A percentile compares a stretch with the other conserved stretches of the same genome.
These are phyloP conservation scores for Raillietiella orientalis DNA, from an alignment of 2,888 invertebrate genomes.

Conservation along the genomic window DNA sequence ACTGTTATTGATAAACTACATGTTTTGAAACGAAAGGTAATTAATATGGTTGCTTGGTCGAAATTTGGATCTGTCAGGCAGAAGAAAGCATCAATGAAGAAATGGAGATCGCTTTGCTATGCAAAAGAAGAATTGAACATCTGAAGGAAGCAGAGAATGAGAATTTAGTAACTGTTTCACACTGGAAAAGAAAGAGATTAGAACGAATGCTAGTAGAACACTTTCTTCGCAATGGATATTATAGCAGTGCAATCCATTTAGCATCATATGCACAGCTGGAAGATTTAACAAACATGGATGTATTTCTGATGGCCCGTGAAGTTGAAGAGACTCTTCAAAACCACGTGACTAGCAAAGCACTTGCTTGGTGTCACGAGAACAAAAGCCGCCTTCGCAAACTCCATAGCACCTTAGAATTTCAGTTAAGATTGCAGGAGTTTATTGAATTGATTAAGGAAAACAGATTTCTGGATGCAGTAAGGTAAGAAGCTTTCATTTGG, in stretches of 20 bases:
- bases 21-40: slow-evolving; percentile 51
- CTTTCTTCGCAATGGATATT: slow-evolving; percentile 73
- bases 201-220: slow-evolving; percentile 93
- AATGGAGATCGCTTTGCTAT: slow-evolving; percentile 54
- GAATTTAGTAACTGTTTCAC: slow-evolving; percentile 19
- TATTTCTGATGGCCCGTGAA: slow-evolving; percentile 18
- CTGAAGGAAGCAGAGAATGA: slow-evolving; percentile 26
- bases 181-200: slow-evolving; percentile 54
- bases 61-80: slow-evolving; percentile 17
- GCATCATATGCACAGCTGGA: slow-evolving; percentile 43
- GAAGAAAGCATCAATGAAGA: slow-evolving; percentile 79
- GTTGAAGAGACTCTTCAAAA: slow-evolving; percentile 35
- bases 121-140: slow-evolving; percentile 72
- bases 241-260: slow-evolving; percentile 62
- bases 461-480: slow-evolving; percentile 60
- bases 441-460: slow-evolving; percentile 70
- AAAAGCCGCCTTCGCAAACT: slow-evolving; percentile 75
- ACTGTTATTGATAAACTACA: slow-evolving; percentile 64
- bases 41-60: slow-evolving; percentile 3
- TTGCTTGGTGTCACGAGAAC: slow-evolving; percentile 88
- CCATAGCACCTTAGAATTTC: slow-evolving; percentile 81
- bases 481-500: slow-evolving; percentile 12
- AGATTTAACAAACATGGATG: slow-evolving; percentile 63
- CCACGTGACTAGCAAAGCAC: slow-evolving; percentile 54
- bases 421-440: slow-evolving; percentile 69